phyloP scores from a whole-genome alignment of 2,888 invertebrate species.

The Glyphotaelius pellucidus region DNA sequence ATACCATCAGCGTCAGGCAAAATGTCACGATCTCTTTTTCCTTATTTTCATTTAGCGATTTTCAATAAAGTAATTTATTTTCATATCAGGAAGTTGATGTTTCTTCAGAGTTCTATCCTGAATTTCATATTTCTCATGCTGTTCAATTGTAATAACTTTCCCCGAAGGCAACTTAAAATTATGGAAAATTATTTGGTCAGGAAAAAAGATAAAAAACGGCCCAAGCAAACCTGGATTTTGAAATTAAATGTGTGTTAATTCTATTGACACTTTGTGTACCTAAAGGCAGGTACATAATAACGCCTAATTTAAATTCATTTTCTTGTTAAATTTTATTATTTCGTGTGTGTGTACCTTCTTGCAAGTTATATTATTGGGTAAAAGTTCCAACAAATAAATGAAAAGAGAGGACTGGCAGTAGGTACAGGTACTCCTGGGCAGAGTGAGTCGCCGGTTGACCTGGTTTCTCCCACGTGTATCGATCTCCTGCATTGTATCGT shows the following conservation, averaged over 20 bases:
- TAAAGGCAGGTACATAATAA: neutral
- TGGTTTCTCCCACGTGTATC: conserved; percentile 50
- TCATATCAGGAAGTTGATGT: neutral
- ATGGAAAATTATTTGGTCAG: too few relatives aligned
- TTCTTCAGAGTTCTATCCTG: neutral
- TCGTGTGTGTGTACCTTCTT: neutral
- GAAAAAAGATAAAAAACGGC: neutral
- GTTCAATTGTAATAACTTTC: too few relatives aligned
- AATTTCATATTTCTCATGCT: too few relatives aligned
- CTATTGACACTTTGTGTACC: too few relatives aligned
- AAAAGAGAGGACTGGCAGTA: neutral
- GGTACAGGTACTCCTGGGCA: neutral
- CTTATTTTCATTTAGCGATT: too few relatives aligned
- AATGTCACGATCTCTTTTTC: neutral
- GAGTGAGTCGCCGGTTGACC: conserved; percentile 31
- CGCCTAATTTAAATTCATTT: neutral
- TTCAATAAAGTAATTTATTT: neutral
- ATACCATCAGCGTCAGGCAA: neutral
- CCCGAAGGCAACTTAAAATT: too few relatives aligned
- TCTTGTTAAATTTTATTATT: neutral
- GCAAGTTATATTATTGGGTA: neutral
- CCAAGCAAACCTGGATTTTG: neutral
- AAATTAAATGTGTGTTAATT: neutral
- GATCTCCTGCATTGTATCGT: conserved; percentile 52
- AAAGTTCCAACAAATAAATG: neutral